Evolutionary conservation across 1,140 invertebrate species (phyloP), one percentile per base, ranked within the genome.

Genomic region (Magallana angulata): DNA sequence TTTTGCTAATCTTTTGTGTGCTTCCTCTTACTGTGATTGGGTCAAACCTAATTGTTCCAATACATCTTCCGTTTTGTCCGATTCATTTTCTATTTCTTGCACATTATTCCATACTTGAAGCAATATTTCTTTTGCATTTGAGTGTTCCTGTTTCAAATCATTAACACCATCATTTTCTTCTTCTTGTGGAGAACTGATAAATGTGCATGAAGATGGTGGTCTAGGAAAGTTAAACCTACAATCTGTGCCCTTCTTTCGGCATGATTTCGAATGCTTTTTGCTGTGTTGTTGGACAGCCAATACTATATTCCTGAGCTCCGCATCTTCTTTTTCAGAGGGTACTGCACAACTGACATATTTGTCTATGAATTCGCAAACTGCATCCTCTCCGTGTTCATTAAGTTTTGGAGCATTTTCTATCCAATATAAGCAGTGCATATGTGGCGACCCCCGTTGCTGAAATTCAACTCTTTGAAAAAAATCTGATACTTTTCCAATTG

Each of bases 401-500:
- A 89, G 93, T 76, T 80, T 81, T 68, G 94, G 94, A 59, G 91
- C 88, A n/a, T n/a, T n/a, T n/a, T n/a, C n/a, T n/a, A n/a, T n/a
- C n/a, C n/a, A n/a, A n/a, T n/a, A n/a, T n/a, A n/a, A n/a, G n/a
- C n/a, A n/a, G n/a, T n/a, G n/a, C n/a, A n/a, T n/a, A n/a, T n/a
- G n/a, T n/a, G n/a, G n/a, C n/a, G n/a, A n/a, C n/a, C n/a, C n/a
- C n/a, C n/a, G n/a, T n/a, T n/a, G n/a, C n/a, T n/a, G n/a, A n/a
- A n/a, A n/a, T n/a, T n/a, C n/a, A n/a, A n/a, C n/a, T n/a, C n/a
- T n/a, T n/a, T n/a, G n/a, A n/a, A n/a, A n/a, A n/a, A n/a, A n/a
- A n/a, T n/a, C n/a, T n/a, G n/a, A n/a, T 95, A 68, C n/a, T 71
- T 71, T 71, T 71, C 68, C 68, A 18, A 71, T 71, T 8, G 68